Evolutionary conservation across 2,797 vertebrate genomes (phyloP).

Genomic region (Allobates femoralis): DNA sequence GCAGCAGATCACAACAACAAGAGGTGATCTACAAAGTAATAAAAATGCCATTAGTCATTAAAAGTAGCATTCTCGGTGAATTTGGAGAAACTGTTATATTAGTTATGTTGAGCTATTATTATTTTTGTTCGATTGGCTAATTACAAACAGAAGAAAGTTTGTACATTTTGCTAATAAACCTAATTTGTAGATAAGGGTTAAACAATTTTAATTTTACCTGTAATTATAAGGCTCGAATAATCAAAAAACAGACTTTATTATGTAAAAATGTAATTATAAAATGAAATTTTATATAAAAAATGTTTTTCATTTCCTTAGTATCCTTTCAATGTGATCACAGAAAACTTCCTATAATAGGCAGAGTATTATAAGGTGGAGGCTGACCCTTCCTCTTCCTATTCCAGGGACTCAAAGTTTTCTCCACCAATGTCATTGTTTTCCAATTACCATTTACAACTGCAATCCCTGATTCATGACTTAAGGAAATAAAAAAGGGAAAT

Average conservation of each 20-base stretch:
- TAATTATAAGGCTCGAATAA: too few species aligned
- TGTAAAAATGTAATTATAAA: neutral
- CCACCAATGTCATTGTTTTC: neutral
- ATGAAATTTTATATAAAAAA: neutral
- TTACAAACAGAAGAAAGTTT: too few species aligned
- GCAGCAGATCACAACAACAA: too few species aligned
- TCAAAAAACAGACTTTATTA: neutral
- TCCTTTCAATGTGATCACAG: neutral
- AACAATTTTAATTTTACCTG: too few species aligned
- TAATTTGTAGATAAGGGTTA: too few species aligned
- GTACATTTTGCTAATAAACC: too few species aligned
- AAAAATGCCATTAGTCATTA: too few species aligned
- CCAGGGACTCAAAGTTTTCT: conserved; percentile 1
- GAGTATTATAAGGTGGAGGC: neutral
- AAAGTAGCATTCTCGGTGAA: too few species aligned
- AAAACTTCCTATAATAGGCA: neutral
- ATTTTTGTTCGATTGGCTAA: too few species aligned
- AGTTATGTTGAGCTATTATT: too few species aligned
- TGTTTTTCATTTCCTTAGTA: neutral
- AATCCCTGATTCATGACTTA: conserved; percentile 33
- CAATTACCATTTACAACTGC: conserved; percentile 33
- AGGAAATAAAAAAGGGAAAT: conserved; percentile 14
- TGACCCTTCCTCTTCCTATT: neutral
- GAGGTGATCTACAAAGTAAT: too few species aligned
- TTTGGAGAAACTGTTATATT: too few species aligned